Evolutionary conservation across 2,888 invertebrate species (phyloP).

Genomic region (Keiferia lycopersicella): DNA sequence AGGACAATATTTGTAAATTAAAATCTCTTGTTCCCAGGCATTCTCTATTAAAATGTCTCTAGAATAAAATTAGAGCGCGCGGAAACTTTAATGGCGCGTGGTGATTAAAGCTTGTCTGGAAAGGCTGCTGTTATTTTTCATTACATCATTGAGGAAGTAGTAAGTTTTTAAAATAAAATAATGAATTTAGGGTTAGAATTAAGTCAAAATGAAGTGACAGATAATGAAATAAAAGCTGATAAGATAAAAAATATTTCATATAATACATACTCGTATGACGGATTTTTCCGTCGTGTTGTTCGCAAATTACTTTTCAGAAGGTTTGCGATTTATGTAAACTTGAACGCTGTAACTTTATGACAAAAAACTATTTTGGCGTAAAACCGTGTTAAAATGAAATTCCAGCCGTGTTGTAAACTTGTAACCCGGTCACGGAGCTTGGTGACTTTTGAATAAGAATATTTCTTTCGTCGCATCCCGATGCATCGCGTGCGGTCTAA

Average conservation of each 20-base stretch:
- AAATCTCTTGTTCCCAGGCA: constrained; percentile 54
- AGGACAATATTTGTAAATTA: constrained; percentile 45
- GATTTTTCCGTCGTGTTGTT: too few relatives aligned
- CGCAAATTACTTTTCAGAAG: too few relatives aligned
- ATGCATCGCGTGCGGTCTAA: constrained; percentile 48
- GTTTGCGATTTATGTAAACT: too few relatives aligned
- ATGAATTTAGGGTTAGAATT: too few relatives aligned
- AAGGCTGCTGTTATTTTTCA: constrained; percentile 5
- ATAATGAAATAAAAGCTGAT: too few relatives aligned
- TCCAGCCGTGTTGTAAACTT: constrained; percentile 29
- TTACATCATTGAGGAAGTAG: not conserved
- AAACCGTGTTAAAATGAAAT: not conserved
- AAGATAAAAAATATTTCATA: too few relatives aligned
- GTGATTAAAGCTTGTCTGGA: constrained; percentile 50
- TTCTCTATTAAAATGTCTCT: constrained; percentile 57
- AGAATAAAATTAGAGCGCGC: constrained; percentile 58
- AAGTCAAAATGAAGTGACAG: too few relatives aligned
- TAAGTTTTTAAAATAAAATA: too few relatives aligned
- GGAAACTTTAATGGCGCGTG: constrained; percentile 53
- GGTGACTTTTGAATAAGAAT: constrained; percentile 70
- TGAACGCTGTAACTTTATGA: too few relatives aligned
- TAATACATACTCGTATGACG: too few relatives aligned
- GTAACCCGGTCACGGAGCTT: constrained; percentile 63
- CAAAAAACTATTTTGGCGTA: not conserved
- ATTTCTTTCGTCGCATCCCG: constrained; percentile 60